Conservation (phyloP, 2,888 invertebrate species). For the Bhutanitis thaidina region DNA sequence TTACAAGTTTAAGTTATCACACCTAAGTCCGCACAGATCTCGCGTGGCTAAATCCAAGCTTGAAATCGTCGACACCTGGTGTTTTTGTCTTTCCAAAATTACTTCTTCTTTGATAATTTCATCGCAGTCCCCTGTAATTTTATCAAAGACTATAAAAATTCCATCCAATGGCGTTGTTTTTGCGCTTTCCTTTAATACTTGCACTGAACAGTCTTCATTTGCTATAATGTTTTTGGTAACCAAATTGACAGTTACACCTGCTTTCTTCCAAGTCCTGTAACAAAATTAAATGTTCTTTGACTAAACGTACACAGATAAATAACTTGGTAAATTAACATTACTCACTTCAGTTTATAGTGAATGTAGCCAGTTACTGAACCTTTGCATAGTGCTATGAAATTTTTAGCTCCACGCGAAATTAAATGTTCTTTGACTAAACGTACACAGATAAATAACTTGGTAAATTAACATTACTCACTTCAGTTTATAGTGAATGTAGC, state of each 20-base stretch:
- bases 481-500: too few species aligned
- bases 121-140: background rate
- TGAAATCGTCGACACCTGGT: background rate
- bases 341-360: too few species aligned
- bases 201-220: background rate
- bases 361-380: too few species aligned
- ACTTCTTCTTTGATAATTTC: background rate
- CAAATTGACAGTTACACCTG: background rate
- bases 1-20: too few species aligned
- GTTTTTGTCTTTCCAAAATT: background rate
- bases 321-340: too few species aligned
- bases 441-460: too few species aligned
- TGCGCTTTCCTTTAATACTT: slow-evolving; percentile 1
- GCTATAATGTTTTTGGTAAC: background rate
- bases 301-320: too few species aligned
- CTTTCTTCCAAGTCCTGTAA: slow-evolving; percentile 1
- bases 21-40: background rate
- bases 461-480: too few species aligned
- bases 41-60: slow-evolving; percentile 4
- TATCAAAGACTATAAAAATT: background rate
- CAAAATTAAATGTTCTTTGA: too few species aligned
- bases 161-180: background rate
- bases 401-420: too few species aligned
- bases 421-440: too few species aligned
- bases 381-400: too few species aligned